These are phyloP conservation scores for Cyprinodon variegatus DNA, from an alignment of 2,113 vertebrate genomes.

Conservation along the genomic window DNA sequence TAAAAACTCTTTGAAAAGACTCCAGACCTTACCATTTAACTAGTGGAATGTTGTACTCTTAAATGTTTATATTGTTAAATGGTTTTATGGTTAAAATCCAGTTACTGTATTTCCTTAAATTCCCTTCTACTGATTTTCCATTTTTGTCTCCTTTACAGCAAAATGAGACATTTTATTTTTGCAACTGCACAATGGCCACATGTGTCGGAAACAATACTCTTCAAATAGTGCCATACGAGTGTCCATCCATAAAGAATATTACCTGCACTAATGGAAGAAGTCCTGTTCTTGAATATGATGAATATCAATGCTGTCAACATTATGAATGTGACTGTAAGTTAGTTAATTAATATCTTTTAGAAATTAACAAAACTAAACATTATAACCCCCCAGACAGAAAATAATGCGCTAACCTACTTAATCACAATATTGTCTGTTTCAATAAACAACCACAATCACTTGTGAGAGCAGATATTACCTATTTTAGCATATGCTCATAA, in stretches of 20 bases:
- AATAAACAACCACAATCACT: not conserved
- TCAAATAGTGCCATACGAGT: conserved; percentile 77
- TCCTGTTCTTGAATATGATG: conserved; percentile 78
- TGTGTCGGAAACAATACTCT: conserved; percentile 86
- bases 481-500: not conserved
- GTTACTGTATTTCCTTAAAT: not conserved
- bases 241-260: conserved; percentile 78
- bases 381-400: too few relatives aligned
- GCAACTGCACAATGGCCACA: conserved; percentile 84
- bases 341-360: not conserved
- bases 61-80: not conserved
- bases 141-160: conserved; percentile 63
- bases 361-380: not conserved
- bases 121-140: not conserved
- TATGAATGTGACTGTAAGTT: conserved; percentile 91
- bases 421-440: not conserved
- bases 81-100: not conserved
- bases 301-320: conserved; percentile 82
- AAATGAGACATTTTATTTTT: conserved; percentile 83
- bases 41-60: not conserved
- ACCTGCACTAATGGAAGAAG: conserved; percentile 85
- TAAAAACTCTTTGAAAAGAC: not conserved
- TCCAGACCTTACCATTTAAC: not conserved
- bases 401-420: too few relatives aligned
- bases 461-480: not conserved